Evolutionary conservation across 1,140 invertebrate species (phyloP).

Genomic region (Scaptomyza pallida): DNA sequence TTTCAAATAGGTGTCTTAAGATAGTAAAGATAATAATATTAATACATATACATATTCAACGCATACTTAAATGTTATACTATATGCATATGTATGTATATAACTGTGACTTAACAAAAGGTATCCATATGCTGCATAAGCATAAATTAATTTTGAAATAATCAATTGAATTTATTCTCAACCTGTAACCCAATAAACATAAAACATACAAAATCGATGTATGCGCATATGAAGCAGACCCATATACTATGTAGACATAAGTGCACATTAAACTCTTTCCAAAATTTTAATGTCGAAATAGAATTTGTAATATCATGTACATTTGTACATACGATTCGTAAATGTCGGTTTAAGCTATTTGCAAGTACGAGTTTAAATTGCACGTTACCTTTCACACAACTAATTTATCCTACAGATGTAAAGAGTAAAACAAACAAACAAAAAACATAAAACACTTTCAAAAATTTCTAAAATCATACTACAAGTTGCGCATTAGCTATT

Average conservation of each 20-base stretch:
- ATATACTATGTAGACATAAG: constrained; percentile 9
- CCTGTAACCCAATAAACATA: not conserved
- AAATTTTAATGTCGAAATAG: not conserved
- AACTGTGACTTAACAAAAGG: constrained; percentile 56
- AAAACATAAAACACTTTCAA: not conserved
- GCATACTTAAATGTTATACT: constrained; percentile 16
- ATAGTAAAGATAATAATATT: constrained; percentile 29
- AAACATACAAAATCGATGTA: not conserved
- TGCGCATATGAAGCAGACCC: not conserved
- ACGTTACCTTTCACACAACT: not conserved
- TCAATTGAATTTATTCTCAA: constrained; percentile 23
- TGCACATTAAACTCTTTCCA: not conserved
- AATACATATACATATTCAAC: constrained; percentile 41
- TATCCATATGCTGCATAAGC: constrained; percentile 13
- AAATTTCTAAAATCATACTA: not conserved
- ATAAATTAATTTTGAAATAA: constrained; percentile 37
- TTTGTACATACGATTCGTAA: constrained; percentile 21
- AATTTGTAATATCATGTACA: constrained; percentile 24
- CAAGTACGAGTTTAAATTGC: constrained; percentile 1
- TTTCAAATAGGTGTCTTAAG: constrained; percentile 33
- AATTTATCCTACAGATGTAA: not conserved
- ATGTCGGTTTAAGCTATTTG: constrained; percentile 1
- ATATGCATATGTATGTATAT: constrained; percentile 39
- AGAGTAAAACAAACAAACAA: not conserved
- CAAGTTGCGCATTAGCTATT: constrained; percentile 15